phyloP scores from a whole-genome alignment of 2,113 vertebrate species.

The Vidua macroura region DNA sequence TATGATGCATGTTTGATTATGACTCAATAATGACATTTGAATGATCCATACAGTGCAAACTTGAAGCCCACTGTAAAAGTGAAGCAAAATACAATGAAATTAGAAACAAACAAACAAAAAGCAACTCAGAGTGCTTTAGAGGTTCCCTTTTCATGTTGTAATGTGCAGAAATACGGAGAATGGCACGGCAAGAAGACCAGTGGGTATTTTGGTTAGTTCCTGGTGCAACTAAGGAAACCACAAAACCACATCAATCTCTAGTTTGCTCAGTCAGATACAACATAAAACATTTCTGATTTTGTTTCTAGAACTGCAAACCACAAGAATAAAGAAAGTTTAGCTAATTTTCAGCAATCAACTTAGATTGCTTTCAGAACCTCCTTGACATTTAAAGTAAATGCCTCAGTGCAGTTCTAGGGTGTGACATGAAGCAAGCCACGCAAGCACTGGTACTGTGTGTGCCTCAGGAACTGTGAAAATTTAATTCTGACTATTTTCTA shows the following conservation, averaged over 20 bases:
- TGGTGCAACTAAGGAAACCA: constrained; percentile 55
- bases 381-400: not conserved
- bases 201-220: constrained; percentile 36
- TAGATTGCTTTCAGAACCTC: not conserved
- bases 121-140: not conserved
- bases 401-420: not conserved
- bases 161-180: not conserved
- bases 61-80: not conserved
- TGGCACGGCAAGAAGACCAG: not conserved
- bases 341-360: not conserved
- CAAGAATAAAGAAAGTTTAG: not conserved
- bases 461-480: not conserved
- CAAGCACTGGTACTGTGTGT: fast-evolving
- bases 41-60: not conserved
- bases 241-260: constrained; percentile 63
- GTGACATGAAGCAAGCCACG: not conserved
- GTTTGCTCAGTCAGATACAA: constrained; percentile 2
- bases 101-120: not conserved
- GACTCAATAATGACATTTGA: constrained; percentile 6
- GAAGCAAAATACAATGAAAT: not conserved
- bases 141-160: not conserved
- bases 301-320: constrained; percentile 27
- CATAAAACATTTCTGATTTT: constrained; percentile 7
- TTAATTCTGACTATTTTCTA: not conserved
- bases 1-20: not conserved